phyloP scores from a whole-genome alignment of 2,113 vertebrate species.

The Chrysemys picta region DNA sequence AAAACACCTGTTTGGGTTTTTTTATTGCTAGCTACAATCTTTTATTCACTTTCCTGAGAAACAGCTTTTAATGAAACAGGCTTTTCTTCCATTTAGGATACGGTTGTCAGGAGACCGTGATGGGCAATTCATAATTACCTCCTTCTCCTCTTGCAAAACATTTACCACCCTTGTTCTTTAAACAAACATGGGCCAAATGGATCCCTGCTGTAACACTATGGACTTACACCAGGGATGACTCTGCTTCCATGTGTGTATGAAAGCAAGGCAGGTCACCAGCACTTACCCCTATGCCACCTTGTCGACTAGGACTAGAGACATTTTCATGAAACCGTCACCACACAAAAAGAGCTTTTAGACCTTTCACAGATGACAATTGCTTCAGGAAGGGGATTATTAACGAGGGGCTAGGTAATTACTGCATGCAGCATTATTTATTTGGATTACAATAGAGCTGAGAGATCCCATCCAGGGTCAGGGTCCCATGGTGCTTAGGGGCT shows the following conservation, averaged over 20 bases:
- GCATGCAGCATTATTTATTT: not conserved
- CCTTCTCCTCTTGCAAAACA: not conserved
- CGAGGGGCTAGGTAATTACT: not conserved
- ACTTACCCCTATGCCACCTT: not conserved
- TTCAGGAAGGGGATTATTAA: rapidly evolving
- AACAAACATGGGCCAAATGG: not conserved
- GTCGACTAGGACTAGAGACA: not conserved
- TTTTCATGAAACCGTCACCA: not conserved
- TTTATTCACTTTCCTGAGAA: not conserved
- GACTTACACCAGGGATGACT: not conserved
- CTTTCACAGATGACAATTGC: not conserved
- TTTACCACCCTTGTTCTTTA: not conserved
- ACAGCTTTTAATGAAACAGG: not conserved
- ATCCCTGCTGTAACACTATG: not conserved
- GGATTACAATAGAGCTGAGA: rapidly evolving
- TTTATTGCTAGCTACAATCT: not conserved
- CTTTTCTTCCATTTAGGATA: not conserved
- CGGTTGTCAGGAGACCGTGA: not conserved
- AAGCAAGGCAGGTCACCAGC: not conserved
- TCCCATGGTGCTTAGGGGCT: not conserved
- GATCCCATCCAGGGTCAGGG: rapidly evolving
- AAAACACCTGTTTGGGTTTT: not conserved
- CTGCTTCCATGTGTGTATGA: not conserved
- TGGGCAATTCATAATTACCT: not conserved
- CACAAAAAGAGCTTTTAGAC: not conserved